Percentiles rank a stretch among this genome's conserved stretches.
These are phyloP conservation scores for Azorinus chamasolen DNA, from an alignment of 2,888 invertebrate species.

Conservation along the genomic window DNA sequence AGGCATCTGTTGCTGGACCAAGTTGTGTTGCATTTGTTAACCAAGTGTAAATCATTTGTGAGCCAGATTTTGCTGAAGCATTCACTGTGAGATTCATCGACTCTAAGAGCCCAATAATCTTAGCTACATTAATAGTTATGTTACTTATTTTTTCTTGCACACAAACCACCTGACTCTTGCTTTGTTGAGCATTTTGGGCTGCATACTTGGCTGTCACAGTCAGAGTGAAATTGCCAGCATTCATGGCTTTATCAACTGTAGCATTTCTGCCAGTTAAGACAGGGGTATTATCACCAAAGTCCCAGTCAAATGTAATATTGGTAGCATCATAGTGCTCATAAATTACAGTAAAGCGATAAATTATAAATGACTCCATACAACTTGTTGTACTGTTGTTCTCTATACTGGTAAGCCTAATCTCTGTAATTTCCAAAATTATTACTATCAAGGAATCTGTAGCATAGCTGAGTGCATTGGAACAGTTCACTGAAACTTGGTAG, in stretches of 20 bases:
- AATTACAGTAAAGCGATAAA: constrained; percentile 30
- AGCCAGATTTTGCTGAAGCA: constrained; percentile 44
- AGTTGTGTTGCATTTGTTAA: constrained; percentile 43
- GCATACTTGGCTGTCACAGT: constrained; percentile 50
- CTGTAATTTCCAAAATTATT: constrained; percentile 36
- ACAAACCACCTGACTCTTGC: constrained; percentile 40
- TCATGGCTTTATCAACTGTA: constrained; percentile 39
- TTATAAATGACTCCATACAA: constrained; percentile 33
- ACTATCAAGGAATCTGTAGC: constrained; percentile 24
- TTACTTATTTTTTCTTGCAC: constrained; percentile 60
- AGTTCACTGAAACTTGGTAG: constrained; percentile 55
- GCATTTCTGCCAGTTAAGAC: not conserved
- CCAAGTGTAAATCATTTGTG: constrained; percentile 50
- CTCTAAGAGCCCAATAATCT: no score
- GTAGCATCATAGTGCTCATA: constrained; percentile 52
- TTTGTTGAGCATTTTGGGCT: constrained; percentile 27
- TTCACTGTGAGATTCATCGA: constrained; percentile 31
- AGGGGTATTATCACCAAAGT: constrained; percentile 54
- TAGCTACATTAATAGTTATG: constrained; percentile 31
- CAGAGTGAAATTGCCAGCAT: constrained; percentile 61
- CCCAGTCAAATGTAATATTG: constrained; percentile 47
- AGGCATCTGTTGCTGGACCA: constrained; percentile 16
- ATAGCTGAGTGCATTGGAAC: constrained; percentile 54
- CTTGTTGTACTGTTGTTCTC: constrained; percentile 42
- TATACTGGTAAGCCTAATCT: constrained; percentile 23